Evolutionary conservation across 2,888 invertebrate genomes (phyloP).

Genomic region (Scaptodrosophila latifasciaeformis): DNA sequence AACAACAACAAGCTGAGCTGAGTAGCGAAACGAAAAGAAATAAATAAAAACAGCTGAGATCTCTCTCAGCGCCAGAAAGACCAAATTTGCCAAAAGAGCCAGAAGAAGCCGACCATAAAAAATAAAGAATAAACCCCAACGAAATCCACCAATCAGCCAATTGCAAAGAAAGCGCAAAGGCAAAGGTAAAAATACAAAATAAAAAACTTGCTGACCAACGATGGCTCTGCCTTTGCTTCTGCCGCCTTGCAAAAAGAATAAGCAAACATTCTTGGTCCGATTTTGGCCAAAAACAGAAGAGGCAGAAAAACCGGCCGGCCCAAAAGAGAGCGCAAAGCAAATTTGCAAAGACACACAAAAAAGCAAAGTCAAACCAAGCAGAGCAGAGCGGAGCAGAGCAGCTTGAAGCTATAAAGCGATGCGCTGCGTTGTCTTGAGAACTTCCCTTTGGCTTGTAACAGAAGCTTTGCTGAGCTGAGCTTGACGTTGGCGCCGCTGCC

Average conservation of each 20-base stretch:
- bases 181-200: constrained; percentile 6
- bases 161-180: constrained; percentile 9
- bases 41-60: constrained; percentile 12
- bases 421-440: constrained; percentile 9
- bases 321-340: constrained; percentile 26
- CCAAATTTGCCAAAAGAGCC: constrained; percentile 41
- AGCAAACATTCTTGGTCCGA: constrained; percentile 25
- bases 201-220: background rate
- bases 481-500: constrained; percentile 21
- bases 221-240: no score
- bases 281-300: constrained; percentile 53
- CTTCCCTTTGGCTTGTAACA: background rate
- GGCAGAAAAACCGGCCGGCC: constrained; percentile 16
- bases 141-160: constrained; percentile 2
- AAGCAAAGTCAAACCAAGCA: background rate
- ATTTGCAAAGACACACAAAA: constrained; percentile 41
- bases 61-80: constrained; percentile 33
- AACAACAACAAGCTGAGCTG: constrained; percentile 43
- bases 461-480: background rate
- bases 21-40: constrained; percentile 30
- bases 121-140: background rate
- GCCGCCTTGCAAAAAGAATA: constrained; percentile 36
- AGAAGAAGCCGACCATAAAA: background rate
- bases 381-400: background rate
- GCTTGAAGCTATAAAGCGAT: no score